Conservation (phyloP, 2,797 vertebrate species). For the Okamejei kenojei region DNA sequence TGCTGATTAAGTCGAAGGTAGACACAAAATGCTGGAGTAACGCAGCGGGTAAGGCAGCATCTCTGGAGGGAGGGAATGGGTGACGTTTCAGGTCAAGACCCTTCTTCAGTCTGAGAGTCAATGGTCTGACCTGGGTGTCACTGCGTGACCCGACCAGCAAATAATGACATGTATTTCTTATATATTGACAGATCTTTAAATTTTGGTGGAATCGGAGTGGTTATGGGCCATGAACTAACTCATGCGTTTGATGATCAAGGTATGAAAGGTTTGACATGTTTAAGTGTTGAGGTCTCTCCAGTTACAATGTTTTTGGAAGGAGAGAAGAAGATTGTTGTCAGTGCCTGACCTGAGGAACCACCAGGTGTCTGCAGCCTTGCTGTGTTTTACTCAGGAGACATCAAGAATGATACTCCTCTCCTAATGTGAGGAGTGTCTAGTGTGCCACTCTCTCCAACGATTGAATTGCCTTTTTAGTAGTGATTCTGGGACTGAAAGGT, state of each 20-base stretch:
- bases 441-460: neutral
- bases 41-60: too few relatives aligned
- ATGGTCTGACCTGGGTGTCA: too few relatives aligned
- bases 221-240: constrained; percentile 93
- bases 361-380: too few relatives aligned
- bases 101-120: neutral
- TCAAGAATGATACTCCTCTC: neutral
- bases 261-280: constrained; percentile 41
- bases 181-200: constrained; percentile 74
- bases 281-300: neutral
- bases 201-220: constrained; percentile 90
- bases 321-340: neutral
- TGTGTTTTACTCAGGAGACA: neutral
- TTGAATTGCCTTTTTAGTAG: neutral
- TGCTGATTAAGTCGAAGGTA: too few relatives aligned
- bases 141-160: neutral
- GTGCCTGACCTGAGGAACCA: neutral
- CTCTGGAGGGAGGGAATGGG: too few relatives aligned
- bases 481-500: neutral
- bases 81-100: too few relatives aligned
- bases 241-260: constrained; percentile 98
- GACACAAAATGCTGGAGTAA: too few relatives aligned
- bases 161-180: neutral
- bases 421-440: neutral
- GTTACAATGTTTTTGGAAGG: neutral